Evolutionary conservation across 2,797 vertebrate genomes (phyloP).

Genomic region (Epinephelus awoara): DNA sequence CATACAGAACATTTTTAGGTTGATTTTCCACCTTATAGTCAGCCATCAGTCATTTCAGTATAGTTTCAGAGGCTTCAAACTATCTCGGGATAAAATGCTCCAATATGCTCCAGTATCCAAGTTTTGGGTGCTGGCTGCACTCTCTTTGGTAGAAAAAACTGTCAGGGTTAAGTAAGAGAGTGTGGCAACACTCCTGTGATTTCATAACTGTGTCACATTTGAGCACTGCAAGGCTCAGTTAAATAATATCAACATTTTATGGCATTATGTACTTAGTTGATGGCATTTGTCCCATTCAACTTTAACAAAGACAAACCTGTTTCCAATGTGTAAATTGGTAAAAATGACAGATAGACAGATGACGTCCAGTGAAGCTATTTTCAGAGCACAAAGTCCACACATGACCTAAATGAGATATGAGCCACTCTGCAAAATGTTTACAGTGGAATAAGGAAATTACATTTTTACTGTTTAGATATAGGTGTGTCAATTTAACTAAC

Average conservation of each 20-base stretch:
- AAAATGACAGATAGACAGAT: not conserved
- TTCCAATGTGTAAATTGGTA: not conserved
- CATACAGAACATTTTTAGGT: not conserved
- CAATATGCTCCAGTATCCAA: not conserved
- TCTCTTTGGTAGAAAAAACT: too few relatives aligned
- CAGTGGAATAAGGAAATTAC: not conserved
- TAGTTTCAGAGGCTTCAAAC: not conserved
- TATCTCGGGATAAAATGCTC: not conserved
- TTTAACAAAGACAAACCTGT: not conserved
- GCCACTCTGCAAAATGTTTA: not conserved
- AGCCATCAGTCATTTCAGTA: not conserved
- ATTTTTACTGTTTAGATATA: too few relatives aligned
- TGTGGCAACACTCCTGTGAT: not conserved
- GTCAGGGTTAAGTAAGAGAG: not conserved
- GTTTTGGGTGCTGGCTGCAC: too few relatives aligned
- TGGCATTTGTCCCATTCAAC: not conserved
- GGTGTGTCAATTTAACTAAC: too few relatives aligned
- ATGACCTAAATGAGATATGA: not conserved
- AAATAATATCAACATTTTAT: not conserved
- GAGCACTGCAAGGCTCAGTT: not conserved
- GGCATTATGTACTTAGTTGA: not conserved
- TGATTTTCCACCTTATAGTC: not conserved
- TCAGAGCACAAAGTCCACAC: conserved; percentile 1
- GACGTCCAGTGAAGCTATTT: not conserved
- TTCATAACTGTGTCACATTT: conserved; percentile 5